Conservation (phyloP, 2,113 vertebrate species). For the Psephotus haematonotus region DNA sequence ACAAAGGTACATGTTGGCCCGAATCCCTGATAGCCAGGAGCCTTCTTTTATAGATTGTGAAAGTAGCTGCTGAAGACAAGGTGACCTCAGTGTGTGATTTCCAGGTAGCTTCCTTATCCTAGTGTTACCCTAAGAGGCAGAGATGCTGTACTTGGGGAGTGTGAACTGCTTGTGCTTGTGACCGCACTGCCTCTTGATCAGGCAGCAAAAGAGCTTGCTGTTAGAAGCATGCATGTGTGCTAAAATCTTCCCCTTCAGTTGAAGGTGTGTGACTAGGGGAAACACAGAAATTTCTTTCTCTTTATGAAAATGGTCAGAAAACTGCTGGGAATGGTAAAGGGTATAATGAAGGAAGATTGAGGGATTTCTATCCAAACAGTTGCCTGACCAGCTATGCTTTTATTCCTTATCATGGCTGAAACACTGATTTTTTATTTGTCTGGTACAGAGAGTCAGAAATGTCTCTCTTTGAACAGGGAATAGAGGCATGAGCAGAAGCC, state of each 20-base stretch:
- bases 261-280: neutral
- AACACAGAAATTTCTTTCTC: neutral
- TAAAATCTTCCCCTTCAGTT: neutral
- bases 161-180: neutral
- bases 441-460: neutral
- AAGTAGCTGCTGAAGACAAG: neutral
- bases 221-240: neutral
- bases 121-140: neutral
- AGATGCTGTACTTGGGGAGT: accelerated
- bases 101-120: neutral
- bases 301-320: neutral
- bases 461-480: neutral
- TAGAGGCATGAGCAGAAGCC: neutral
- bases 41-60: neutral
- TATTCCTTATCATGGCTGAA: neutral
- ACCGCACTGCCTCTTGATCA: neutral
- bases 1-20: neutral
- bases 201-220: neutral
- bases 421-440: neutral
- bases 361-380: neutral
- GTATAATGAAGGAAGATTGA: neutral
- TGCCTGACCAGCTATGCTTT: neutral
- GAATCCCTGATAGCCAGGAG: neutral
- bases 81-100: neutral
- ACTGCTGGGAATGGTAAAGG: neutral